Evolutionary conservation across 2,113 vertebrate genomes (phyloP).

Genomic region (Sialia sialis): DNA sequence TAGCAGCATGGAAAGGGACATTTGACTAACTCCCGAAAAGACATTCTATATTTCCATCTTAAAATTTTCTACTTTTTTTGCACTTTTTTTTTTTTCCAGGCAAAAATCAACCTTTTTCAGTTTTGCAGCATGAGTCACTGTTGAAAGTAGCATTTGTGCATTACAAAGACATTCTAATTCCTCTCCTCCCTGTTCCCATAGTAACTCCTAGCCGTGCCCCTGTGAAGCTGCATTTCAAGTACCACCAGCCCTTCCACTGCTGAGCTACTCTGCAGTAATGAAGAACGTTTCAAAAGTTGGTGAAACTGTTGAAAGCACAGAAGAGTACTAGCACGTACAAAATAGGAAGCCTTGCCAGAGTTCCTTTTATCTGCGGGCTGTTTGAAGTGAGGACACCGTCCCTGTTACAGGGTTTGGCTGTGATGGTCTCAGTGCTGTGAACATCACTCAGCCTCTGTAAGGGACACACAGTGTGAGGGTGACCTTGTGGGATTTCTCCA

Average conservation of each 20-base stretch:
- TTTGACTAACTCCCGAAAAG: not conserved
- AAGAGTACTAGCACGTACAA: not conserved
- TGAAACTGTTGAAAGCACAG: not conserved
- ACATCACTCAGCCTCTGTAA: not conserved
- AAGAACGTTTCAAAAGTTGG: not conserved
- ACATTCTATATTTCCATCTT: not conserved
- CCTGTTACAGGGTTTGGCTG: not conserved
- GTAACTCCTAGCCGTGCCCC: not conserved
- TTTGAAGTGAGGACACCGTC: not conserved
- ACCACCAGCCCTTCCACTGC: not conserved
- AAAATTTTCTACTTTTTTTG: not conserved
- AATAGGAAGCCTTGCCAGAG: not conserved
- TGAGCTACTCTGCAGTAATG: not conserved
- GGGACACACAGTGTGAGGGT: not conserved
- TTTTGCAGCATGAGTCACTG: not conserved
- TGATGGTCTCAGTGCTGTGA: not conserved
- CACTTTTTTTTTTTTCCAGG: not conserved
- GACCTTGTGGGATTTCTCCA: not conserved
- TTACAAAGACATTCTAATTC: not conserved
- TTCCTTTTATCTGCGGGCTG: not conserved
- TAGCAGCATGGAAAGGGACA: not conserved
- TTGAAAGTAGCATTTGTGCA: not conserved
- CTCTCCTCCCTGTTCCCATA: conserved; percentile 11
- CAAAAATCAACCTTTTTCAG: not conserved
- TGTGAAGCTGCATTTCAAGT: not conserved